phyloP scores from a whole-genome alignment of 2,113 vertebrate species.

The Prochilodus magdalenae region DNA sequence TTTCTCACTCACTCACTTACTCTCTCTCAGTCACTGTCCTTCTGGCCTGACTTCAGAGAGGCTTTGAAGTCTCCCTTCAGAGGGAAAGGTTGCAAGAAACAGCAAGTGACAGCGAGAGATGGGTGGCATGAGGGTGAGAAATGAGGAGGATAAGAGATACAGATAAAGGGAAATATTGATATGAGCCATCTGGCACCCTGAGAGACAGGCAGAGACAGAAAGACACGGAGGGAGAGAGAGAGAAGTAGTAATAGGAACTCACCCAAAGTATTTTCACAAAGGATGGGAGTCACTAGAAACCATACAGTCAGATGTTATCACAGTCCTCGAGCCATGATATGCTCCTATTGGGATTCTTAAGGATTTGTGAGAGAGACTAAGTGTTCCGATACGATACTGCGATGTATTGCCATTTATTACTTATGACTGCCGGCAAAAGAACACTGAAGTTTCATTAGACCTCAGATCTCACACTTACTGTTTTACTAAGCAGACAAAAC shows the following conservation, averaged over 20 bases:
- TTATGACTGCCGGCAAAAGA: no score
- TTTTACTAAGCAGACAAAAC: no score
- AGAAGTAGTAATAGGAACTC: no score
- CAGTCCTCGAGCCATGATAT: background rate
- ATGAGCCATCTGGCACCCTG: slow-evolving; percentile 16
- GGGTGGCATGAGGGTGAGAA: background rate
- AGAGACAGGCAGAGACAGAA: background rate
- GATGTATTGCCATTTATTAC: no score
- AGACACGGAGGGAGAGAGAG: no score
- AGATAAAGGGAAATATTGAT: slow-evolving; percentile 20
- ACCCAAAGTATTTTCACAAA: no score
- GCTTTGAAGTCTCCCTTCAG: slow-evolving; percentile 70
- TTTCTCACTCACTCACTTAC: no score
- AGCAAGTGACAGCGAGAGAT: background rate
- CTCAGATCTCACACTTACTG: no score
- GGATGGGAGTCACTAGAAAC: no score
- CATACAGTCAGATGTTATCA: background rate
- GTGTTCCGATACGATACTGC: no score
- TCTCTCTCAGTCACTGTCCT: slow-evolving; percentile 25
- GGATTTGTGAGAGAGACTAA: no score
- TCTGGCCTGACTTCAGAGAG: slow-evolving; percentile 67
- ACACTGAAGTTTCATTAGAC: no score
- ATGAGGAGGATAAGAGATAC: background rate
- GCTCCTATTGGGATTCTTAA: background rate
- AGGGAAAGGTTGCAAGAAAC: slow-evolving; percentile 48